These are phyloP conservation scores for Polydrusus cervinus DNA, from an alignment of 2,888 invertebrate species.

Conservation along the genomic window DNA sequence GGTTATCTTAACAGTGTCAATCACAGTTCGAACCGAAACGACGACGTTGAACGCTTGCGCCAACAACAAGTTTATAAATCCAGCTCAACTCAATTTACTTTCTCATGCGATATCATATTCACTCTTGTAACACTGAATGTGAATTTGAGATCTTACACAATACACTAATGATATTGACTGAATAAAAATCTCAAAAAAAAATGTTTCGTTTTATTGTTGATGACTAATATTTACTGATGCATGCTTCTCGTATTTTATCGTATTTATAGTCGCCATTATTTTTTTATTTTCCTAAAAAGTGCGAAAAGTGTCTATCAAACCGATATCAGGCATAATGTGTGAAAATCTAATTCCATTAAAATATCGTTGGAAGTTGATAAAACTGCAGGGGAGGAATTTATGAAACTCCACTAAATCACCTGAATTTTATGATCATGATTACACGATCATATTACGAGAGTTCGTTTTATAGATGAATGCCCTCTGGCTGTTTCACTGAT, in stretches of 20 bases:
- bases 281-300: not conserved
- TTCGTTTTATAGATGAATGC: conserved; percentile 38
- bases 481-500: conserved; percentile 37
- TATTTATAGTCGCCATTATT: not conserved
- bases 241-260: not conserved
- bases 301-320: not conserved
- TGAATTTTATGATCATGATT: conserved; percentile 41
- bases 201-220: too few relatives aligned
- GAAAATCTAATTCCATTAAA: conserved; percentile 38
- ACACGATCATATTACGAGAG: conserved; percentile 31
- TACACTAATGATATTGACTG: too few relatives aligned
- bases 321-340: conserved; percentile 17
- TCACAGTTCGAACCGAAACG: too few relatives aligned
- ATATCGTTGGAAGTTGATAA: conserved; percentile 38
- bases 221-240: too few relatives aligned
- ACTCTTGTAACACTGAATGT: too few relatives aligned
- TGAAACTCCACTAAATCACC: conserved; percentile 37
- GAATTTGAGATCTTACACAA: too few relatives aligned
- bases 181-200: too few relatives aligned
- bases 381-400: conserved; percentile 34
- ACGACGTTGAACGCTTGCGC: too few relatives aligned
- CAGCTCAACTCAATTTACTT: too few relatives aligned
- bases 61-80: too few relatives aligned
- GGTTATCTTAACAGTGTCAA: too few relatives aligned
- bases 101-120: too few relatives aligned